These are phyloP conservation scores for Seladonia tumulorum DNA, from an alignment of 2,888 invertebrate genomes.

Conservation along the genomic window DNA sequence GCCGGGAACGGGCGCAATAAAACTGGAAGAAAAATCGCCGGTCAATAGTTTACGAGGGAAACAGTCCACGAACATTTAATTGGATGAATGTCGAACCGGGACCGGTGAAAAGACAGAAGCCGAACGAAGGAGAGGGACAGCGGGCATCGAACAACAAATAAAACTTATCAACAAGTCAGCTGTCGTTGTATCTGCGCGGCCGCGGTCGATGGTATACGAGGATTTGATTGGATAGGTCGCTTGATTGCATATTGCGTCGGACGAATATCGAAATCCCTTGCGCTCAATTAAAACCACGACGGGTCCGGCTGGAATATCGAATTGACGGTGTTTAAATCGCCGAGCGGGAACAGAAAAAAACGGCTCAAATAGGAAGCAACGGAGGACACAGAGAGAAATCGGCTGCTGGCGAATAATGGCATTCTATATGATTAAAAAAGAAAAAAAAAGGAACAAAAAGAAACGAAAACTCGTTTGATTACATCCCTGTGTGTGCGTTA, in stretches of 20 bases:
- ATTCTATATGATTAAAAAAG: neutral
- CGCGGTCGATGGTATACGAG: constrained; percentile 58
- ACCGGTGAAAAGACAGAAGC: constrained; percentile 20
- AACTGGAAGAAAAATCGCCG: constrained; percentile 24
- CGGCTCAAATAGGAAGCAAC: neutral
- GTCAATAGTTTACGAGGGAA: constrained; percentile 31
- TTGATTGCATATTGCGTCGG: constrained; percentile 68
- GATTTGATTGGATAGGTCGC: constrained; percentile 67
- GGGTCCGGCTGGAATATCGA: constrained; percentile 57
- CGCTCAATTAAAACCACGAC: constrained; percentile 69
- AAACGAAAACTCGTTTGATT: neutral
- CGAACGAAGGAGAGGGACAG: neutral
- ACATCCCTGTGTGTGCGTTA: neutral
- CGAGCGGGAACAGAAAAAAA: constrained; percentile 3
- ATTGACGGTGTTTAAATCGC: constrained; percentile 55
- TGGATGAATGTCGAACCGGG: constrained; percentile 36
- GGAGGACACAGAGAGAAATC: neutral
- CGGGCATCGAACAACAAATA: constrained; percentile 53
- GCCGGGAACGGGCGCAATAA: constrained; percentile 16
- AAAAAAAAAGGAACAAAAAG: neutral
- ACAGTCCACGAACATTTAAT: constrained; percentile 48
- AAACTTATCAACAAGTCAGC: constrained; percentile 67
- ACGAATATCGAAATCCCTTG: constrained; percentile 68
- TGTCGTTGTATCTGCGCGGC: constrained; percentile 44
- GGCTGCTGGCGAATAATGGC: neutral